Conservation (phyloP, 2,888 invertebrate genomes). For the Lymantria monacha region DNA sequence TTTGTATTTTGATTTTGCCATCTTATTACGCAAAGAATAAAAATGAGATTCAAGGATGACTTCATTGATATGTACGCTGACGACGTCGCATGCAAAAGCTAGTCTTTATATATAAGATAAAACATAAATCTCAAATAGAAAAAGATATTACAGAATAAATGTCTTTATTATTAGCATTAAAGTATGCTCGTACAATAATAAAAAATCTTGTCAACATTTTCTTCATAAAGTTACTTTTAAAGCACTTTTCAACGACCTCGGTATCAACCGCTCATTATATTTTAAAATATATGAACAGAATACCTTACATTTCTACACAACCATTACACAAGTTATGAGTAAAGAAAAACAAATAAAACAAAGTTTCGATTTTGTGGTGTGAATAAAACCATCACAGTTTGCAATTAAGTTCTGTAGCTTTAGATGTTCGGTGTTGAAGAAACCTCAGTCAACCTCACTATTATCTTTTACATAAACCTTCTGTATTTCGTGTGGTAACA, state of each 20-base stretch:
- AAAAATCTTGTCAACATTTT: background rate
- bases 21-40: no score
- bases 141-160: no score
- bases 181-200: no score
- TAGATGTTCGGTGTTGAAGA: constrained; percentile 4
- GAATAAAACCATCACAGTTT: constrained; percentile 7
- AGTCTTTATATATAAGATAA: no score
- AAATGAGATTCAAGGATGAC: no score
- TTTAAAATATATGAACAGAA: background rate
- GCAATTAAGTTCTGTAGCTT: constrained; percentile 16
- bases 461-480: background rate
- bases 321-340: background rate
- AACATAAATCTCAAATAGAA: no score
- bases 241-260: background rate
- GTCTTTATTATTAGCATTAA: no score
- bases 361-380: background rate
- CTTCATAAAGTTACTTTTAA: background rate
- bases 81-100: no score
- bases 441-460: background rate
- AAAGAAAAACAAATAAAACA: background rate
- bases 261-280: background rate
- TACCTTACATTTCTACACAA: background rate
- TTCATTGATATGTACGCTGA: no score
- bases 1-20: no score
- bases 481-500: no score